Percentiles rank a stretch among this genome's conserved stretches.
phyloP scores from a whole-genome alignment of 1,140 invertebrate species.

The Probaryconus sp. region DNA sequence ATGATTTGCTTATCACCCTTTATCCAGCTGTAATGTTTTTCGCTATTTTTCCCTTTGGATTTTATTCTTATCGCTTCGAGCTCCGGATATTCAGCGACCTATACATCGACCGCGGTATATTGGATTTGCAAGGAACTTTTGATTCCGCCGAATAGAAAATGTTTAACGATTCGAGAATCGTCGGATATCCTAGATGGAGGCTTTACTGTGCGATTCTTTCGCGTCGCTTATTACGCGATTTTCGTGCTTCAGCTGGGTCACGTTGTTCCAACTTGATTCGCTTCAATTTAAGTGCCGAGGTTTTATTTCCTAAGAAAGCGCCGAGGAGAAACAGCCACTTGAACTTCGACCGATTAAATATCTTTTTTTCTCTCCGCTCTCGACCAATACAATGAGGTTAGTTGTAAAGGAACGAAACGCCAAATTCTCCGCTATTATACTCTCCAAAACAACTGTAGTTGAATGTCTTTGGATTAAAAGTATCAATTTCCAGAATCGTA shows the following conservation, averaged over 20 bases:
- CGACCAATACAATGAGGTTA: constrained; percentile 22
- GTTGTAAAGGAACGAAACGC: constrained; percentile 27
- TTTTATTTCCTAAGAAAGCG: constrained; percentile 54
- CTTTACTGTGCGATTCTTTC: constrained; percentile 53
- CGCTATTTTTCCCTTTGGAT: constrained; percentile 18
- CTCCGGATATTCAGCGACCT: constrained; percentile 46
- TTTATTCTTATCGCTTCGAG: constrained; percentile 16
- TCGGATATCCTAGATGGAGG: constrained; percentile 51
- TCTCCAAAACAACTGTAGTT: constrained; percentile 8
- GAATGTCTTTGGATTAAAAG: too few species aligned
- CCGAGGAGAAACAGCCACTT: constrained; percentile 40
- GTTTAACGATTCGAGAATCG: constrained; percentile 58
- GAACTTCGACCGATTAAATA: constrained; percentile 55
- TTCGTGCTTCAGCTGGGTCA: constrained; percentile 46
- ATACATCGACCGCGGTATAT: constrained; percentile 49
- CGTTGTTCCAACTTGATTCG: constrained; percentile 57
- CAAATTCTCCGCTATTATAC: constrained; percentile 15
- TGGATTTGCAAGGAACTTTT: constrained; percentile 66
- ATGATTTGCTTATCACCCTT: constrained; percentile 19
- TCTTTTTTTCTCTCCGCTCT: constrained; percentile 37
- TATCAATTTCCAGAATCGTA: too few species aligned
- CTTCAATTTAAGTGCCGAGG: constrained; percentile 57
- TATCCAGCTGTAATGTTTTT: constrained; percentile 7
- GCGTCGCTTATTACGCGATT: constrained; percentile 58
- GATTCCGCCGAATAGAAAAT: constrained; percentile 55